A percentile compares a stretch with the other conserved stretches of the same genome.
Evolutionary conservation across 1,140 invertebrate species (phyloP).

Genomic region (Bombyx mandarina): DNA sequence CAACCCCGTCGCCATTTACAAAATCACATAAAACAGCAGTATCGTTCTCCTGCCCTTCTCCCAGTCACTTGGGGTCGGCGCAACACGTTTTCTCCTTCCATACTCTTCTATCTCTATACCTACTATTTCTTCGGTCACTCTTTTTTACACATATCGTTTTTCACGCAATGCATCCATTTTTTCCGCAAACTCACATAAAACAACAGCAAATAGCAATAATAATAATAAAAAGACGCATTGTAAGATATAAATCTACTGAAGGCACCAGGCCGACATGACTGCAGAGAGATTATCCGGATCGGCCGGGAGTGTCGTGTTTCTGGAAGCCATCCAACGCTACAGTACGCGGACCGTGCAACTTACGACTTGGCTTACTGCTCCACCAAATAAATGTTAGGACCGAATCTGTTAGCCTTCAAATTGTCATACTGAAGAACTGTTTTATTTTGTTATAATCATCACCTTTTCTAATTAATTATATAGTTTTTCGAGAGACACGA

Average conservation of each 20-base stretch:
- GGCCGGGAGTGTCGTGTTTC: slow-evolving; percentile 9
- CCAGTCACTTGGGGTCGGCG: too few relatives aligned
- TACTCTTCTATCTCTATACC: too few relatives aligned
- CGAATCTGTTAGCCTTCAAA: not conserved
- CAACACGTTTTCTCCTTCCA: too few relatives aligned
- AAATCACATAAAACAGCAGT: not conserved
- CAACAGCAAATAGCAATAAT: not conserved
- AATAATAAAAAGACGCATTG: not conserved
- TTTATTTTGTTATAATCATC: too few relatives aligned
- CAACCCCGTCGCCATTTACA: not conserved
- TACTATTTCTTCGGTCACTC: too few relatives aligned
- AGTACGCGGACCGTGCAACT: not conserved
- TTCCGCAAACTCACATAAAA: not conserved
- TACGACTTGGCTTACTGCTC: not conserved
- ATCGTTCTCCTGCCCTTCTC: too few relatives aligned
- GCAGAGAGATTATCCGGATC: slow-evolving; percentile 13
- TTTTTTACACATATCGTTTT: too few relatives aligned
- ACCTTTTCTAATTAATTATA: too few relatives aligned
- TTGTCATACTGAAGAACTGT: not conserved
- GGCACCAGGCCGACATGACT: slow-evolving; percentile 16
- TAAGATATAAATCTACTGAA: not conserved
- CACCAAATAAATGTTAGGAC: slow-evolving; percentile 1
- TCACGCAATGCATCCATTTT: too few relatives aligned
- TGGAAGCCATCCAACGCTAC: slow-evolving; percentile 17
- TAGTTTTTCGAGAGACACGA: too few relatives aligned